A percentile compares a stretch with the other conserved stretches of the same genome.
phyloP scores from a whole-genome alignment of 2,113 vertebrate genomes.

The Pluvianellus socialis region DNA sequence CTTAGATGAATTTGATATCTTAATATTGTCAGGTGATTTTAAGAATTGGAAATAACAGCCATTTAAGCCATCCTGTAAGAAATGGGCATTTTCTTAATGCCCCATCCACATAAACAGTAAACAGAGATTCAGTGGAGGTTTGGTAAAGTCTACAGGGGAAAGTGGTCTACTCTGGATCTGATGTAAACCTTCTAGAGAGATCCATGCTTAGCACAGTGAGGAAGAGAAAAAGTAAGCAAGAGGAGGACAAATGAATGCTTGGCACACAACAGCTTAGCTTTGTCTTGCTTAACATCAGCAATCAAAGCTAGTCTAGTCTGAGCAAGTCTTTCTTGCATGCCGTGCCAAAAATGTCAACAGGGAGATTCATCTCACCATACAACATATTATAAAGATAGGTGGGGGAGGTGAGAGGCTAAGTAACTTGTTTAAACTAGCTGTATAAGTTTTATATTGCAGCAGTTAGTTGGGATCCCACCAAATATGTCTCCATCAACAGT shows the following conservation, averaged over 20 bases:
- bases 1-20: neutral
- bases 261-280: neutral
- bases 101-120: neutral
- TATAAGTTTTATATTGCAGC: neutral
- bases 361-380: neutral
- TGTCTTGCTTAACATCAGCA: neutral
- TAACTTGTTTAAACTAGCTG: constrained; percentile 4
- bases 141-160: neutral
- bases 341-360: neutral
- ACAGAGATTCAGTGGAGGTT: neutral
- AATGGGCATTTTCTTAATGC: rapidly evolving
- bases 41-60: neutral
- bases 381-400: neutral
- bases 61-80: neutral
- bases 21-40: neutral
- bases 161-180: neutral
- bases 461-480: neutral
- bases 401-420: neutral
- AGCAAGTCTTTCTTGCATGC: neutral
- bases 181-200: neutral
- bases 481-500: neutral
- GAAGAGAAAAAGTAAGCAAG: neutral
- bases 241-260: neutral
- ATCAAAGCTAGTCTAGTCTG: neutral
- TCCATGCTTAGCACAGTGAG: neutral